phyloP scores from a whole-genome alignment of 2,113 vertebrate genomes.

The Erythrocercus mccallii region DNA sequence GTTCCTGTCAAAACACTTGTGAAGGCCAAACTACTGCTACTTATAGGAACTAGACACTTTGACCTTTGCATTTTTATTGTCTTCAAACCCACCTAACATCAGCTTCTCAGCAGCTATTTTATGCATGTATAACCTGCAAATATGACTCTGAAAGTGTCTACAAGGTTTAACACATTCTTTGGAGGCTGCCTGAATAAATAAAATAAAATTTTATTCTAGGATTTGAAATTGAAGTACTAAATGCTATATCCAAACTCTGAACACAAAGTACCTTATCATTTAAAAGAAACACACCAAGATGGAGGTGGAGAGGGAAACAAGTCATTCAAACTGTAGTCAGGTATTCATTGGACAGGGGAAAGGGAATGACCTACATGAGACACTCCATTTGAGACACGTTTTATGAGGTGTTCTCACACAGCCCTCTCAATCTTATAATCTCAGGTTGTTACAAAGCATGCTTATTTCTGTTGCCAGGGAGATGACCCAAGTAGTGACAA shows the following conservation, averaged over 20 bases:
- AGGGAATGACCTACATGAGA: background rate
- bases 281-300: background rate
- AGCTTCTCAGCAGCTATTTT: background rate
- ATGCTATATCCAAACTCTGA: background rate
- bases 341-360: background rate
- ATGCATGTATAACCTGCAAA: background rate
- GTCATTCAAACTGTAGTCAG: background rate
- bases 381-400: background rate
- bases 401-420: constrained; percentile 6
- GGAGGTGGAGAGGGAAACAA: background rate
- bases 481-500: constrained; percentile 49
- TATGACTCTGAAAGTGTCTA: background rate
- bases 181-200: background rate
- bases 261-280: background rate
- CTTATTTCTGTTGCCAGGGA: constrained; percentile 29
- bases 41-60: background rate
- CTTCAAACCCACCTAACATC: background rate
- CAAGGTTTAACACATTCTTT: background rate
- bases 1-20: background rate
- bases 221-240: background rate
- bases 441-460: background rate
- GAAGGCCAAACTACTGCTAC: background rate
- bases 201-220: background rate
- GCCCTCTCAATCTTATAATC: constrained; percentile 3
- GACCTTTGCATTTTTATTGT: background rate